These are phyloP conservation scores for Ginglymostoma cirratum DNA, from an alignment of 2,113 vertebrate species.

Conservation along the genomic window DNA sequence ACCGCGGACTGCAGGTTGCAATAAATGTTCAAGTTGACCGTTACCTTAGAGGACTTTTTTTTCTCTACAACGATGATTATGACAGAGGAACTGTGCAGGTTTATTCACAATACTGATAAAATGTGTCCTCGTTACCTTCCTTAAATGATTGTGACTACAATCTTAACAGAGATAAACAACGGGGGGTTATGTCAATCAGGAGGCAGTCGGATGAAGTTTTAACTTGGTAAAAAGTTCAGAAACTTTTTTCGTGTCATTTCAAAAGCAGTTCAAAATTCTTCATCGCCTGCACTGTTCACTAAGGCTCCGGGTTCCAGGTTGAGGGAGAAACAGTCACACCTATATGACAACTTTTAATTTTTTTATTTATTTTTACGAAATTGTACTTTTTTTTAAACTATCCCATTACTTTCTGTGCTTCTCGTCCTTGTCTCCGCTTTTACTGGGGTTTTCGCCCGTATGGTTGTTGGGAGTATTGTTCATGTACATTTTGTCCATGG, in stretches of 20 bases:
- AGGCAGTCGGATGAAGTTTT: conserved; percentile 81
- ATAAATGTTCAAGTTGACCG: conserved; percentile 92
- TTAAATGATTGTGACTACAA: conserved; percentile 76
- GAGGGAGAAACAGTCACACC: conserved; percentile 51
- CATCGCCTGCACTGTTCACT: conserved; percentile 45
- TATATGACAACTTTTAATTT: conserved; percentile 31
- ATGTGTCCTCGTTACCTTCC: conserved; percentile 74
- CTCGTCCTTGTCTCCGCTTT: conserved; percentile 97
- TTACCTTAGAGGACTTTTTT: conserved; percentile 59
- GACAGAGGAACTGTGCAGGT: conserved; percentile 89
- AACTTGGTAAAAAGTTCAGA: conserved; percentile 37
- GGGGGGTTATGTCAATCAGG: conserved; percentile 60
- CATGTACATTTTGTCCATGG: conserved; percentile 99
- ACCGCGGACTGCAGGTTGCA: conserved; percentile 82
- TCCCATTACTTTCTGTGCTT: conserved; percentile 92
- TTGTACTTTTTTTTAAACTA: background rate
- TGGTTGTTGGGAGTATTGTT: conserved; percentile 93
- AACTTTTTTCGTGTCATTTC: conserved; percentile 47
- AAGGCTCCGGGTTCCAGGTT: conserved; percentile 56
- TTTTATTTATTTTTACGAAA: conserved; percentile 17
- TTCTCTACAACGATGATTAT: conserved; percentile 81
- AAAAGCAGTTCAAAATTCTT: conserved; percentile 29
- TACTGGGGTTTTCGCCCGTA: conserved; percentile 93
- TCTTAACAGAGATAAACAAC: conserved; percentile 77
- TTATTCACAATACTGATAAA: conserved; percentile 99